Conservation (phyloP, 2,888 invertebrate genomes). For the Eustalomyia histrio region DNA sequence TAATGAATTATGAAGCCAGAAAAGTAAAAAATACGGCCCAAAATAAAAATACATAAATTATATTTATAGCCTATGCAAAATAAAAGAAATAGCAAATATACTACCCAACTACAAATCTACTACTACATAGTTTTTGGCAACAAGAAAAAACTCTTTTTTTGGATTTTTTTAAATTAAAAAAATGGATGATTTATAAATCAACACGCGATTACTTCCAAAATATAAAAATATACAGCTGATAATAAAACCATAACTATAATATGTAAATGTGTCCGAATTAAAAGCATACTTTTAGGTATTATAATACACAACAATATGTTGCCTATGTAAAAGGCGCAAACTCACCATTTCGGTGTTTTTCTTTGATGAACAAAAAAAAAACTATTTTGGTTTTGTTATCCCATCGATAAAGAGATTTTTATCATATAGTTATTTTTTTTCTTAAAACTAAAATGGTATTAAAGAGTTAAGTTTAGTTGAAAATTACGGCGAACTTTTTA, state of each 20-base stretch:
- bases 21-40: conserved; percentile 34
- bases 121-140: conserved; percentile 10
- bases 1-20: conserved; percentile 42
- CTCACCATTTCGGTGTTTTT: conserved; percentile 37
- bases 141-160: neutral
- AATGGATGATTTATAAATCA: conserved; percentile 20
- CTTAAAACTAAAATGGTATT: neutral
- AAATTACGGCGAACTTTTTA: conserved; percentile 56
- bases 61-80: conserved; percentile 35
- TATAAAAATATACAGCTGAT: conserved; percentile 6
- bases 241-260: neutral
- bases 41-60: conserved; percentile 52
- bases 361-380: neutral
- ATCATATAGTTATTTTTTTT: neutral
- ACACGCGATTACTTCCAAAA: conserved; percentile 43
- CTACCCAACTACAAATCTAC: conserved; percentile 6
- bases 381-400: conserved; percentile 5
- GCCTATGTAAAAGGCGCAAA: conserved; percentile 38
- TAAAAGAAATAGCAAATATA: neutral
- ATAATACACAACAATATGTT: conserved; percentile 23
- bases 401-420: conserved; percentile 13
- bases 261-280: conserved; percentile 30
- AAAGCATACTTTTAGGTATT: conserved; percentile 34
- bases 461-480: conserved; percentile 36
- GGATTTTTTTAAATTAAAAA: neutral